Conservation (phyloP, 2,888 invertebrate genomes). For the Lepidochitona cinerea region DNA sequence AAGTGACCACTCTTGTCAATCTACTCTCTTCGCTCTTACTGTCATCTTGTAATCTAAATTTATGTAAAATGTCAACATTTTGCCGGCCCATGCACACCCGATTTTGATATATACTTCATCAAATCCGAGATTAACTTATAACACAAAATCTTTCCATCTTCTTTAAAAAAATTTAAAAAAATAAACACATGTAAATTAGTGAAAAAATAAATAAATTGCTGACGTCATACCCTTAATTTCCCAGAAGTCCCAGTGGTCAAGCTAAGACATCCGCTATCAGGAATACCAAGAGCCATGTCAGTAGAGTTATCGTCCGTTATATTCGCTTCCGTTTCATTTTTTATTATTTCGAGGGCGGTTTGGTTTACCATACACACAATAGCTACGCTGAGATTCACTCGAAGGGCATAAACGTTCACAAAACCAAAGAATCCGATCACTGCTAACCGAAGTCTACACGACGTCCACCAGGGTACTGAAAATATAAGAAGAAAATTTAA, state of each 20-base stretch:
- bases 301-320: not conserved
- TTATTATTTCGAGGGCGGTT: slow-evolving; percentile 46
- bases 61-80: too few relatives aligned
- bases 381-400: slow-evolving; percentile 74
- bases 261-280: not conserved
- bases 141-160: too few relatives aligned
- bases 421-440: slow-evolving; percentile 66
- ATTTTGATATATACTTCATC: too few relatives aligned
- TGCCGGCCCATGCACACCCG: too few relatives aligned
- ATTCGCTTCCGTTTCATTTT: not conserved
- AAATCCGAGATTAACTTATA: too few relatives aligned
- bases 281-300: not conserved
- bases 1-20: too few relatives aligned
- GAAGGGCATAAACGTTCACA: slow-evolving; percentile 79
- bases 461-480: slow-evolving; percentile 50
- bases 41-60: too few relatives aligned
- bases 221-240: not conserved
- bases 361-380: slow-evolving; percentile 75
- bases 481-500: not conserved
- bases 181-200: too few relatives aligned
- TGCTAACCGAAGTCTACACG: slow-evolving; percentile 60
- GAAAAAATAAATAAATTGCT: too few relatives aligned
- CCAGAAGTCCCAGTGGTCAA: not conserved
- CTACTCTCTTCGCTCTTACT: too few relatives aligned
- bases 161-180: too few relatives aligned